These are phyloP conservation scores for Anodontia alba DNA, from an alignment of 2,888 invertebrate species.

Conservation along the genomic window DNA sequence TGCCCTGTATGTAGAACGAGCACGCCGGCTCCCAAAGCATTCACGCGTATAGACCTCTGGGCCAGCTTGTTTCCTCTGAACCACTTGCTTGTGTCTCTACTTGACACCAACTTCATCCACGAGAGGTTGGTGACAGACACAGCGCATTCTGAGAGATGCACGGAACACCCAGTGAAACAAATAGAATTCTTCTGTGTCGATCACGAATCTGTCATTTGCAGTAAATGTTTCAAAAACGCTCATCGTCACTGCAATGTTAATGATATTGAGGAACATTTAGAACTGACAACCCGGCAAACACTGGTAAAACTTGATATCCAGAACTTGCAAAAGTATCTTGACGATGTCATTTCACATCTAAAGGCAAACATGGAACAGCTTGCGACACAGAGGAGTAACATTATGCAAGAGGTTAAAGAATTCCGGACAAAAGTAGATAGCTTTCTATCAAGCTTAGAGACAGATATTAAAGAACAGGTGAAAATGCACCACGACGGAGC, in stretches of 20 bases:
- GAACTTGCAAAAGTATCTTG: slow-evolving; percentile 49
- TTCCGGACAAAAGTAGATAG: slow-evolving; percentile 56
- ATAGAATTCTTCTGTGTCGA: slow-evolving; percentile 61
- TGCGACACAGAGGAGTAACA: slow-evolving; percentile 33
- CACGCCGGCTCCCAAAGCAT: slow-evolving; percentile 60
- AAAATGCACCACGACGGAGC: slow-evolving; percentile 56
- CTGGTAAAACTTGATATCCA: slow-evolving; percentile 48
- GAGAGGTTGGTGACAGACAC: slow-evolving; percentile 35
- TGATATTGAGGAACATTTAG: slow-evolving; percentile 59
- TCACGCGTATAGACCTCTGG: slow-evolving; percentile 62
- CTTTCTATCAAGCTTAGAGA: slow-evolving; percentile 50
- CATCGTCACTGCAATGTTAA: slow-evolving; percentile 56
- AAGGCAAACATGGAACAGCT: slow-evolving; percentile 58
- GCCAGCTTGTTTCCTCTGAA: slow-evolving; percentile 56
- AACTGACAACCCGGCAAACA: slow-evolving; percentile 47
- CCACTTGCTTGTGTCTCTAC: slow-evolving; percentile 54
- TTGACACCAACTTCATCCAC: slow-evolving; percentile 49
- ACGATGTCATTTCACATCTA: slow-evolving; percentile 48
- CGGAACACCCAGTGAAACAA: slow-evolving; percentile 48
- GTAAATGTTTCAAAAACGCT: slow-evolving; percentile 59
- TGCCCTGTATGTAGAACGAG: slow-evolving; percentile 58
- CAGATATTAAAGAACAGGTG: slow-evolving; percentile 52
- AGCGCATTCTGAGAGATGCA: slow-evolving; percentile 30
- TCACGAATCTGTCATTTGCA: slow-evolving; percentile 50
- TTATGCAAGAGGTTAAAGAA: slow-evolving; percentile 54